Conservation (phyloP, 2,113 vertebrate species). For the Chaetops frenatus region DNA sequence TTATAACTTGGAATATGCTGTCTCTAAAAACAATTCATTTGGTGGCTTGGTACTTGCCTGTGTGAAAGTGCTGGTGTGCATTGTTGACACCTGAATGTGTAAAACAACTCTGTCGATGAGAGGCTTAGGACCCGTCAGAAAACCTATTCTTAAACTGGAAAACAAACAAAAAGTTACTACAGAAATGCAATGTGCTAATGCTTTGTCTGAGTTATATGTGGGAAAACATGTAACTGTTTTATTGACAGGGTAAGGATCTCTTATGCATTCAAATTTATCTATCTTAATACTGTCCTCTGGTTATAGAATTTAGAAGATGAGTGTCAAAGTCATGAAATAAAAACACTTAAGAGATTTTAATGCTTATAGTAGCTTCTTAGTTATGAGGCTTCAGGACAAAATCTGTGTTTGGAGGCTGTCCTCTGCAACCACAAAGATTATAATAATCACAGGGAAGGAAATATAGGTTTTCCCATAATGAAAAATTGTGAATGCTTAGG, state of each 20-base stretch:
- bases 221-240: background rate
- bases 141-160: constrained; percentile 86
- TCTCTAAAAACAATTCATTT: background rate
- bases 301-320: background rate
- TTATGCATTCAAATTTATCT: background rate
- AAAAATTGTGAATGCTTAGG: background rate
- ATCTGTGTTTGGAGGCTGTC: background rate
- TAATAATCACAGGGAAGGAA: background rate
- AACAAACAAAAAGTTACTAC: background rate
- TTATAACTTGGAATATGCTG: background rate
- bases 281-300: background rate
- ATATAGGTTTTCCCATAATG: background rate
- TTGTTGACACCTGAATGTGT: constrained; percentile 86
- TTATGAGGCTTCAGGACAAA: background rate
- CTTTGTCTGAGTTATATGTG: background rate
- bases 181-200: background rate
- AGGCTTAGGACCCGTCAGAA: constrained; percentile 88
- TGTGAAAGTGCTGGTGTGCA: constrained; percentile 89
- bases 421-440: background rate
- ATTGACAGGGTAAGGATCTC: background rate
- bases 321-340: background rate
- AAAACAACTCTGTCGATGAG: constrained; percentile 84
- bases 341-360: background rate
- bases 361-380: background rate
- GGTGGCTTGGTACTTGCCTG: constrained; percentile 76